Evolutionary conservation across 2,113 vertebrate genomes (phyloP), one percentile per base, ranked within the genome.

Genomic region (Muntiacus muntjak): DNA sequence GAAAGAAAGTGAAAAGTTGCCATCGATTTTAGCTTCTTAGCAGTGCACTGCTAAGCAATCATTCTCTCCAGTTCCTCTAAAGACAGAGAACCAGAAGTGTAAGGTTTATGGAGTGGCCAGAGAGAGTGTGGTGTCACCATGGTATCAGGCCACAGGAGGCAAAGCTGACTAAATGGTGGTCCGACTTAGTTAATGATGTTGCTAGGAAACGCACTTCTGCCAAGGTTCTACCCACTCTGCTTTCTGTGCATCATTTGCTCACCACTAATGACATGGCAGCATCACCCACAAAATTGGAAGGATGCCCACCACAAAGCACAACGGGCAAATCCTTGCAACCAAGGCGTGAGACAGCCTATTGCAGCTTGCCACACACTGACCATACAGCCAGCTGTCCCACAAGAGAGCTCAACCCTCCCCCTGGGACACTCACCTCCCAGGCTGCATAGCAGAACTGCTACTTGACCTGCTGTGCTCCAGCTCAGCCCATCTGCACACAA

Each of bases 71-170:
- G 62, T 92, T 36, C 86, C 33, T 96, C 58, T 94, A 86, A 97
- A 97, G 94, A 97, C 62, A 96, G 92, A 88, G 54, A 92, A 89
- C 84, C 8, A 2, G 87, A 96, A 96, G 76, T 43, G 23, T 82
- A 90, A 97, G 95, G 67, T 96, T 96, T 96, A 71, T 55, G 28
- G 64, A 97, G 82, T 96, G 85, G 93, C 92, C 96, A 78, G 85
- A 95, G 82, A 94, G 88, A 97, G 45, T 97, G 98, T 97, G 93
- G 98, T 97, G 91, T 98, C 97, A 94, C 97, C 97, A 98, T 98
- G 98, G 97, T 97, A 98, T 97, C 97, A 92, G 87, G 89, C 90
- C 94, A 97, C 98, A 97, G 97, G 97, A 98, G 92, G 96, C 87
- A 97, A 95, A 97, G 89, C 94, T 82, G 84, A 90, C 92, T 98